These are phyloP conservation scores for Pollenia amentaria DNA, from an alignment of 2,888 invertebrate species.

Conservation along the genomic window DNA sequence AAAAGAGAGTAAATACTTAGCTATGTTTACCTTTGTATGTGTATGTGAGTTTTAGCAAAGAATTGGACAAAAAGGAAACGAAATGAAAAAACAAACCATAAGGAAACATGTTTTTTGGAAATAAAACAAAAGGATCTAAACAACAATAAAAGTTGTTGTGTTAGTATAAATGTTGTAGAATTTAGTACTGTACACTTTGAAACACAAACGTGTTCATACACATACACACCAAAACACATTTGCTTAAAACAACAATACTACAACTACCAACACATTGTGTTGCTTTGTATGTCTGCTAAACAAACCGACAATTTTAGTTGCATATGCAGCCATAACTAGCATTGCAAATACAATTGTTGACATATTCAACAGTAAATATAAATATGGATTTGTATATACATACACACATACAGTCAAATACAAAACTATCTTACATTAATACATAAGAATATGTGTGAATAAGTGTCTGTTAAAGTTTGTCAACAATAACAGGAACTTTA, in stretches of 20 bases:
- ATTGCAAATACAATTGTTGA: slow-evolving; percentile 70
- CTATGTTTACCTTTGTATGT: not conserved
- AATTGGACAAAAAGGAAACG: not conserved
- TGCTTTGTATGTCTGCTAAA: slow-evolving; percentile 48
- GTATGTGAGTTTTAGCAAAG: not conserved
- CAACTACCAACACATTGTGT: not conserved
- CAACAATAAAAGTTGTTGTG: not conserved
- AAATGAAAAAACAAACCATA: slow-evolving; percentile 17
- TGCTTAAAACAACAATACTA: not conserved
- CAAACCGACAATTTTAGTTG: slow-evolving; percentile 59
- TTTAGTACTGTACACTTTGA: not conserved
- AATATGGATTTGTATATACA: slow-evolving; percentile 11
- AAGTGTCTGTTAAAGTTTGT: too few relatives aligned
- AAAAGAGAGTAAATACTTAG: slow-evolving; percentile 16
- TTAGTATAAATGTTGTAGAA: slow-evolving; percentile 11
- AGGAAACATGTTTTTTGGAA: slow-evolving; percentile 40
- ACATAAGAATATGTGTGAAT: not conserved
- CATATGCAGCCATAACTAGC: slow-evolving; percentile 54
- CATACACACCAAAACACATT: not conserved
- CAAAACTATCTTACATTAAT: slow-evolving; percentile 28
- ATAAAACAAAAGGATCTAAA: slow-evolving; percentile 55
- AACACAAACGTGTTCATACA: not conserved
- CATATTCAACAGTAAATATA: slow-evolving; percentile 66
- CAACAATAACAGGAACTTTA: slow-evolving; percentile 5
- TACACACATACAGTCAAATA: not conserved